A percentile compares a stretch with the other conserved stretches of the same genome.
These are phyloP conservation scores for Silurus aristotelis DNA, from an alignment of 2,797 vertebrate species.

Conservation along the genomic window DNA sequence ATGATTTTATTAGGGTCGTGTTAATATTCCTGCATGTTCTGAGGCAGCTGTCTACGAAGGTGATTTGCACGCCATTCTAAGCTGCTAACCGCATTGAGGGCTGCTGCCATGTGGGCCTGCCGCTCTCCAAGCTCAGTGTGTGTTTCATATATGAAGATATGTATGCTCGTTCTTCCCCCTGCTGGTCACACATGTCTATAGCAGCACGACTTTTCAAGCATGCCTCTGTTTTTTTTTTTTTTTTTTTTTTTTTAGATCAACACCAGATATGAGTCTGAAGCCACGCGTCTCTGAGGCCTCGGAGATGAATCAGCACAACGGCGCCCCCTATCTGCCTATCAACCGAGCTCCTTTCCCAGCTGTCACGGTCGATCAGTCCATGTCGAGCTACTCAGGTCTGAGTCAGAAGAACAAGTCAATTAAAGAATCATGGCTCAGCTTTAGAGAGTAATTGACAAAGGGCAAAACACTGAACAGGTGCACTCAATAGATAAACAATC, in stretches of 20 bases:
- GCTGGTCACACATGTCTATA: slow-evolving; percentile 49
- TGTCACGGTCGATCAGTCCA: slow-evolving; percentile 88
- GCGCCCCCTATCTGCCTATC: slow-evolving; percentile 81
- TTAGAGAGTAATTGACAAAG: background rate
- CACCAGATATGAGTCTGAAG: slow-evolving; percentile 94
- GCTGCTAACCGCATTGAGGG: slow-evolving; percentile 44
- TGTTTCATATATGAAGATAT: background rate
- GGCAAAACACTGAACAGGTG: background rate
- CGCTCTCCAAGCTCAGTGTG: background rate
- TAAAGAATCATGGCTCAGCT: background rate
- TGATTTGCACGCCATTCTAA: slow-evolving; percentile 28
- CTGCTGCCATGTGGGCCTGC: background rate
- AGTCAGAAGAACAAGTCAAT: background rate
- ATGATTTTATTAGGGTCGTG: slow-evolving; percentile 18
- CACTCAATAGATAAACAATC: background rate
- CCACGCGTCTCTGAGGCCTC: slow-evolving; percentile 83
- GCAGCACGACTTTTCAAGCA: slow-evolving; percentile 3
- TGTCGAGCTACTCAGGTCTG: slow-evolving; percentile 92
- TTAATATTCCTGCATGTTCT: slow-evolving; percentile 37
- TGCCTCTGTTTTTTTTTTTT: background rate
- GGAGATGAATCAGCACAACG: slow-evolving; percentile 86
- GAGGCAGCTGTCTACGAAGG: slow-evolving; percentile 29
- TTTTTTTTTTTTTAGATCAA: slow-evolving; percentile 75
- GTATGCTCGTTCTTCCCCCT: slow-evolving; percentile 54
- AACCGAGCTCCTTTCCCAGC: slow-evolving; percentile 86